These are phyloP conservation scores for Glossosoma conforme DNA, from an alignment of 1,140 invertebrate species.

Conservation along the genomic window DNA sequence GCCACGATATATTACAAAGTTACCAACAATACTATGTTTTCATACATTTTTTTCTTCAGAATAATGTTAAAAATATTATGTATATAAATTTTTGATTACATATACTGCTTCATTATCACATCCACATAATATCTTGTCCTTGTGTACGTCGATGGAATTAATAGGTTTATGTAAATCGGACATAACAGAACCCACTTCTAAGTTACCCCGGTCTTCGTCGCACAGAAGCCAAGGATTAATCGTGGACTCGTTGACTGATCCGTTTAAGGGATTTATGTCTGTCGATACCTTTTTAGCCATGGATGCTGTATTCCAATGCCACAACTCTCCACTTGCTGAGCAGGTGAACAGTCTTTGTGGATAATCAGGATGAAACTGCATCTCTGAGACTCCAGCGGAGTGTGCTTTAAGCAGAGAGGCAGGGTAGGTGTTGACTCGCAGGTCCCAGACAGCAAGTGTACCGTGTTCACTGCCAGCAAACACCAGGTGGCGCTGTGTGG, in stretches of 20 bases:
- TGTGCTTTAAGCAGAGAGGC: conserved; percentile 77
- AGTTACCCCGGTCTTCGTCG: conserved; percentile 59
- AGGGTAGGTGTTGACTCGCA: conserved; percentile 74
- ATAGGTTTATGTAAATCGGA: conserved; percentile 65
- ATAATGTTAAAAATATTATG: too few species aligned
- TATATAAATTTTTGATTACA: conserved; percentile 61
- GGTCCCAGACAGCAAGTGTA: conserved; percentile 82
- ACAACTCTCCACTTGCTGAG: conserved; percentile 73
- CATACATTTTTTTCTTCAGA: too few species aligned
- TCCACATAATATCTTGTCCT: conserved; percentile 67
- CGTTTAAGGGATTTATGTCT: conserved; percentile 18
- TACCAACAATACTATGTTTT: too few species aligned
- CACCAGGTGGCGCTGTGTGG: conserved; percentile 78
- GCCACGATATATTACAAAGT: too few species aligned
- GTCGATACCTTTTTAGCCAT: conserved; percentile 39
- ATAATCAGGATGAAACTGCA: conserved; percentile 76
- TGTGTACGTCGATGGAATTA: conserved; percentile 73
- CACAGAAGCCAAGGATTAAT: conserved; percentile 60
- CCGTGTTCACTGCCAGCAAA: conserved; percentile 78
- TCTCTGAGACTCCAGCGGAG: conserved; percentile 68
- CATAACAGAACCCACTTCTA: conserved; percentile 70
- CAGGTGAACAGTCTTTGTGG: conserved; percentile 79
- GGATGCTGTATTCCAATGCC: conserved; percentile 72
- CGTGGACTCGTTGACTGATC: conserved; percentile 35
- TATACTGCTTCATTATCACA: conserved; percentile 81